Conservation (phyloP, 2,797 vertebrate species). For the Varecia variegata region DNA sequence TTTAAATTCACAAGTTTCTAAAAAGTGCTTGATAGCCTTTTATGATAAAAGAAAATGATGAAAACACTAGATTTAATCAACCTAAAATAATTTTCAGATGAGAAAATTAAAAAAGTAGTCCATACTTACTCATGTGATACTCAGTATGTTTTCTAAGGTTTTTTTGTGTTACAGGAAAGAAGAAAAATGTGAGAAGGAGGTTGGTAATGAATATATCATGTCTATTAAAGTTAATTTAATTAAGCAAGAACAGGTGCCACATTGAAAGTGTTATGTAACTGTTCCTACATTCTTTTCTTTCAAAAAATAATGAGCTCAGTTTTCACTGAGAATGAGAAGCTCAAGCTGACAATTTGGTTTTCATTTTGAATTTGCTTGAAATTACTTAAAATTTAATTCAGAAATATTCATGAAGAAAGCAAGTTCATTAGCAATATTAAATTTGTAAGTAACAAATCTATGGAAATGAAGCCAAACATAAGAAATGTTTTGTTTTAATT, state of each 20-base stretch:
- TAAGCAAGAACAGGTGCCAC: slow-evolving; percentile 47
- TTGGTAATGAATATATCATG: slow-evolving; percentile 53
- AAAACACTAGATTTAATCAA: background rate
- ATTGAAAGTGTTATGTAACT: slow-evolving; percentile 56
- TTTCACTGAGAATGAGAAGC: background rate
- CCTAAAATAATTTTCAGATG: background rate
- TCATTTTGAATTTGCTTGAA: background rate
- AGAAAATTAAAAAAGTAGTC: background rate
- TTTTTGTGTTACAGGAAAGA: background rate
- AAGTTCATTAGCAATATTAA: background rate
- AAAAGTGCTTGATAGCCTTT: background rate
- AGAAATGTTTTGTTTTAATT: background rate
- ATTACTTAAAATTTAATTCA: background rate
- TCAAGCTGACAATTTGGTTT: background rate
- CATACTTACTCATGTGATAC: background rate
- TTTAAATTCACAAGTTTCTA: background rate
- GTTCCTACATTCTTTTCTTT: background rate
- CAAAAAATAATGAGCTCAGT: background rate
- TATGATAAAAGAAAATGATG: background rate
- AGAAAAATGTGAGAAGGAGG: slow-evolving; percentile 55
- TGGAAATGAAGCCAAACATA: background rate
- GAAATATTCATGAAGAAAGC: background rate
- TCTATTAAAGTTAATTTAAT: slow-evolving; percentile 63
- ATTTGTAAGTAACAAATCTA: background rate
- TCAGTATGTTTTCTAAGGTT: background rate